Conservation (phyloP, 2,113 vertebrate species). For the Rhombomys opimus region DNA sequence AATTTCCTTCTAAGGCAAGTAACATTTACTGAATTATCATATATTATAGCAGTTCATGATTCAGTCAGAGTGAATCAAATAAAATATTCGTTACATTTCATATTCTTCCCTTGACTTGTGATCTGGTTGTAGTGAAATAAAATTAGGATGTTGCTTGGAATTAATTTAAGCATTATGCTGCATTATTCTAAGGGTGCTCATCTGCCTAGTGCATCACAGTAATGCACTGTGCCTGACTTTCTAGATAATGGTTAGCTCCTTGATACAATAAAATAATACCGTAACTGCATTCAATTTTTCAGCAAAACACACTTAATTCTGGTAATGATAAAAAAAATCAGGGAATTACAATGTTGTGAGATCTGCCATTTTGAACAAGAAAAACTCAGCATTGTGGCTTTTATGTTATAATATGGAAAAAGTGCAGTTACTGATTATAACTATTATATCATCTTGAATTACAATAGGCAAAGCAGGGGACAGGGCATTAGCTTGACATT, state of each 20-base stretch:
- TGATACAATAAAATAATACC: conserved; percentile 68
- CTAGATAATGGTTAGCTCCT: conserved; percentile 67
- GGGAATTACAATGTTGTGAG: neutral
- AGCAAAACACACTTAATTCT: neutral
- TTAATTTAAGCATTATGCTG: conserved; percentile 74
- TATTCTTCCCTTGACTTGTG: conserved; percentile 64
- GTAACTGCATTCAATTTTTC: conserved; percentile 65
- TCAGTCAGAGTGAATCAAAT: conserved; percentile 70
- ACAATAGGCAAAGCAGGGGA: neutral
- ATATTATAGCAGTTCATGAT: conserved; percentile 64
- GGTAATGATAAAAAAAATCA: neutral
- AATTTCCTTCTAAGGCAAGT: conserved; percentile 65
- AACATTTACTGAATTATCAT: conserved; percentile 63
- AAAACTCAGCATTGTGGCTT: neutral
- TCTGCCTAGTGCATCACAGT: conserved; percentile 61
- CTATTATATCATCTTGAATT: conserved; percentile 25
- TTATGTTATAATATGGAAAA: neutral
- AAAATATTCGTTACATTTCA: conserved; percentile 69
- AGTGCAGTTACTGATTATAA: conserved; percentile 28
- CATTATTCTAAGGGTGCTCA: conserved; percentile 75
- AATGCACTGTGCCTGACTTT: conserved; percentile 74
- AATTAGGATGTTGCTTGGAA: conserved; percentile 77
- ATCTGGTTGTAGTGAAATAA: conserved; percentile 72
- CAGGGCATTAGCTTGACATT: neutral
- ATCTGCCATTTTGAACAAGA: neutral